Evolutionary conservation across 2,888 invertebrate genomes (phyloP).

Genomic region (Acholoe squamosa): DNA sequence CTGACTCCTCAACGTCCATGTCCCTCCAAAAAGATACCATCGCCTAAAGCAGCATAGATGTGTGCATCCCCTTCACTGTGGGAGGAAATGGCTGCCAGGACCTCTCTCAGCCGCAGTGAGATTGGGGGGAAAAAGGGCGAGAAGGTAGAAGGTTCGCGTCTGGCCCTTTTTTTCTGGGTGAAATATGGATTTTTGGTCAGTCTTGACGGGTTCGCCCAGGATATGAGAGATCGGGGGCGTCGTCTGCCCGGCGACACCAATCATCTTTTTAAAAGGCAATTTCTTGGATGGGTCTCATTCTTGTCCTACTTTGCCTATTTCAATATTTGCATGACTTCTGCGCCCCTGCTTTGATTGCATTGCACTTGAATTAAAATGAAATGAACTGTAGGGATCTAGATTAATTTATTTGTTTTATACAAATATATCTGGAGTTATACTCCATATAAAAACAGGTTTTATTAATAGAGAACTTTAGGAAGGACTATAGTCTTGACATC

Average conservation of each 20-base stretch:
- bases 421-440: too few species aligned
- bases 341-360: too few species aligned
- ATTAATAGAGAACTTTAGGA: too few species aligned
- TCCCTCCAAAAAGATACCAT: not conserved
- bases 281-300: not conserved
- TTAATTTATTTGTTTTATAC: too few species aligned
- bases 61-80: not conserved
- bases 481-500: too few species aligned
- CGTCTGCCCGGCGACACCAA: conserved; percentile 9
- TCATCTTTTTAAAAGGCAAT: conserved; percentile 31
- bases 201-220: not conserved
- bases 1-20: not conserved
- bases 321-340: too few species aligned
- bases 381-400: too few species aligned
- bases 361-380: too few species aligned
- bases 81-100: not conserved
- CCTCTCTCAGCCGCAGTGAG: not conserved
- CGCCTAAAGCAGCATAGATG: not conserved
- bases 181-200: conserved; percentile 48
- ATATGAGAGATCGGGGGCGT: conserved; percentile 2
- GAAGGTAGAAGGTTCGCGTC: conserved; percentile 7
- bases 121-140: not conserved
- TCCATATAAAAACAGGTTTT: too few species aligned
- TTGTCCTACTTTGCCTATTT: conserved; percentile 10
- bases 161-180: conserved; percentile 48